These are phyloP conservation scores for Biston stratarius DNA, from an alignment of 2,888 invertebrate genomes.

Conservation along the genomic window DNA sequence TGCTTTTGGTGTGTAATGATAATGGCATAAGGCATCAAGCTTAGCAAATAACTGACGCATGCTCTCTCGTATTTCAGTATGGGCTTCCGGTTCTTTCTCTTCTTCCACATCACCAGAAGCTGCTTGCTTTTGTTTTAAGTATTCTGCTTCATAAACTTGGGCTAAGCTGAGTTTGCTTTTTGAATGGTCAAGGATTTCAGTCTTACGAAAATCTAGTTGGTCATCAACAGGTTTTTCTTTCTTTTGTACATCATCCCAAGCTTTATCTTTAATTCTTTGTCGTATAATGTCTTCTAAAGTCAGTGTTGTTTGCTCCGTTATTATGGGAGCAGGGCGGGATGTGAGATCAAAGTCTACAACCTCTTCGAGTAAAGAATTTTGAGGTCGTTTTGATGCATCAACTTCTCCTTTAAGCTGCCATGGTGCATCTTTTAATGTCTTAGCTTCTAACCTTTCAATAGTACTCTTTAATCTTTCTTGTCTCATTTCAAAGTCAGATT, in stretches of 20 bases:
- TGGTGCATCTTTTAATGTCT: conserved; percentile 92
- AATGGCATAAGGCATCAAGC: conserved; percentile 97
- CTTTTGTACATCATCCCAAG: conserved; percentile 96
- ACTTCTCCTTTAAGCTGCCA: conserved; percentile 98
- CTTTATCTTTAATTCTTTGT: conserved; percentile 96
- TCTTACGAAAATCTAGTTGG: conserved; percentile 94
- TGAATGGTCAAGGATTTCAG: conserved; percentile 95
- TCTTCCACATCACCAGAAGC: conserved; percentile 86
- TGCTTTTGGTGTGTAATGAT: conserved; percentile 96
- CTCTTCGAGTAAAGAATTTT: conserved; percentile 97
- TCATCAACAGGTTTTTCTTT: conserved; percentile 95
- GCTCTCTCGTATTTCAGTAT: conserved; percentile 91
- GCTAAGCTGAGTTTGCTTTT: conserved; percentile 97
- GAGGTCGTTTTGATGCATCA: conserved; percentile 91
- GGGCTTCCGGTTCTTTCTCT: conserved; percentile 90
- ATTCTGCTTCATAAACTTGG: conserved; percentile 97
- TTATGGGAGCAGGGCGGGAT: conserved; percentile 94
- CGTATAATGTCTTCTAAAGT: conserved; percentile 96
- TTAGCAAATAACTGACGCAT: conserved; percentile 93
- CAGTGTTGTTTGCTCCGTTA: conserved; percentile 95
- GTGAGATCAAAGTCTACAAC: conserved; percentile 95
- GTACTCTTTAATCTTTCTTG: conserved; percentile 90
- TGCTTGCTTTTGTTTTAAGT: conserved; percentile 89
- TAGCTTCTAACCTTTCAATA: conserved; percentile 90
- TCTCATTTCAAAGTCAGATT: conserved; percentile 91